Base-by-base conservation (phyloP, 30 jellyfish, hydroid and myxozoan species). In the Clytia hemisphaerica region DNA sequence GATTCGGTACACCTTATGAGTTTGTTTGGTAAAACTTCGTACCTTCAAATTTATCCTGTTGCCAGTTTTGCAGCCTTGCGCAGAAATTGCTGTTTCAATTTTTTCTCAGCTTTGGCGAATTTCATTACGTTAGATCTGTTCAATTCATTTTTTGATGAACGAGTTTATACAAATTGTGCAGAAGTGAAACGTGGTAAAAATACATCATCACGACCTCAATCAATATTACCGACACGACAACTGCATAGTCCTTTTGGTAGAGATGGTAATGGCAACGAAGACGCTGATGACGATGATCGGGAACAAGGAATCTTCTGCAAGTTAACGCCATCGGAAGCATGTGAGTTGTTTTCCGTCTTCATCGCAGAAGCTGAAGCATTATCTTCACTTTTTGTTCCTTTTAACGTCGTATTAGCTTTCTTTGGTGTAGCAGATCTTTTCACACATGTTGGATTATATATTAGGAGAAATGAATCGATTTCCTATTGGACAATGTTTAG, bases 401-500 rank as follows among this genome's bases (percentile, higher is more conserved):
- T 83, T 72, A 83, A 92, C 0, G 73, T 83, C 4, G 76, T 79
- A 6, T 40, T 83, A 14, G 65, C 85, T 6, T 83, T 83, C 44
- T 83, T 83, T 66, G 75, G 92, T 0, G 65, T 75, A 53, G 73
- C 84, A 12, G 75, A 83, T 82, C 75, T 83, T 42, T 72, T 71
- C 34, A 74, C 92, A 2, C 95, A 83, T 50, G 47, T 69, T 34
- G 67, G 80, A 44, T 45, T 83, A 29, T 60, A 74, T 62, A 81
- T 82, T 2, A 48, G 61, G 31, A 50, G 55, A 26, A 30, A 50
- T n/a, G 80, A 60, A 2, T 48, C 30, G 46, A 61, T 67, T 28
- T 42, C 60, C 33, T 59, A 50, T 21, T 83, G 95, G 95, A 83
- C 95, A 34, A 58, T 83, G 14, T 70, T 69, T 35, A 66, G 95